Base-by-base conservation (phyloP, 2,113 vertebrate genomes). In the Rhinolophus ferrumequinum region DNA sequence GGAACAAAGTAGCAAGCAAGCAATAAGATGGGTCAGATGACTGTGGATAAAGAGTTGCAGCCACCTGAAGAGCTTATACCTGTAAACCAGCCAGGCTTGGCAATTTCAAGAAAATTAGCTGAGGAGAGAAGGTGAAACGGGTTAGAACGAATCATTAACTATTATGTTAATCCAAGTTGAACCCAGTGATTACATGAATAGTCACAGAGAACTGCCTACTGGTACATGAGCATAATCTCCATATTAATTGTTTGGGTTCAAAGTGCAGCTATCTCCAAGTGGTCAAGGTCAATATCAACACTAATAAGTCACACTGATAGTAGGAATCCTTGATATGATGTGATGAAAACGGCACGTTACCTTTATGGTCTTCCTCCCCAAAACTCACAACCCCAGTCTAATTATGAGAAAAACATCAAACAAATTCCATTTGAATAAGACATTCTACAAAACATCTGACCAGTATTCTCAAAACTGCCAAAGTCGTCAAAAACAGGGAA, bases 31-130 rank as follows among this genome's bases (percentile, higher is more conserved):
- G 24, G 35, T 75, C 4, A 12, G 89, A 88, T 70, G 44, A 69
- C 26, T 67, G 38, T 41, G n/a, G 86, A n/a, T 87, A 79, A 79
- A 90, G 35, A 38, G 26, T 30, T 66, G 21, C 82, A 35, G 73
- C 44, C 3, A 9, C 21, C 26, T 66, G 13, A 64, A 62, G 16
- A 91, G 30, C 66, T n/a, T 67, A 22, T 3, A 54, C 30, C 26
- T 90, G 24, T 92, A 41, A 70, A 2, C 41, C 22, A 88, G 54
- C 19, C 56, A 94, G 66, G 54, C 1, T 21, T 86, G 35, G 35
- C 72, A 80, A 80, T 93, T 81, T 95, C 14, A 56, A 88, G 88
- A 96, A 79, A 93, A 91, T 81, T 69, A 95, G 33, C 24, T 82
- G 60, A 35, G 22, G 18, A 90, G 84, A 94, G 80, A 95, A 84